Base-by-base conservation (phyloP, 2,113 vertebrate species). In the Bufo gargarizans region DNA sequence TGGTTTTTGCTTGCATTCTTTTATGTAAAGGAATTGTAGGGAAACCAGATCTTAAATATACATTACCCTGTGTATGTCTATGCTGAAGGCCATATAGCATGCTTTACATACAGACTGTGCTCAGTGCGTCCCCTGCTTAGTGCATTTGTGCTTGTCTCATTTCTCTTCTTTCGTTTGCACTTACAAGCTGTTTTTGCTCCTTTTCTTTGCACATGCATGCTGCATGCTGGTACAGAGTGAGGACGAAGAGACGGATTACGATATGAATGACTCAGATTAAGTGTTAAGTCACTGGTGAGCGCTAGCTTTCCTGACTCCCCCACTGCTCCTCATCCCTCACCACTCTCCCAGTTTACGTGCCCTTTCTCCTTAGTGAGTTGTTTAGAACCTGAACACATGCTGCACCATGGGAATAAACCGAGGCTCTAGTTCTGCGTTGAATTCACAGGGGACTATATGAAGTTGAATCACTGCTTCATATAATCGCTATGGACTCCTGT, bases 191-290 rank as follows among this genome's bases (percentile, higher is more conserved):
- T 63, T 85, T 88, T 43, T 91, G 89, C 86, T 91, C 89, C 91
- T 91, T 94, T 95, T 95, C 92, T 94, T 93, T 92, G 85, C 85
- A 90, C 93, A 93, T 92, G 83, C 90, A 81, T 65, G 85, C 86
- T 93, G 93, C 94, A 93, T 94, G 94, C 96, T 92, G 93, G 89
- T 89, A 95, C 96, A 97, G 96, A 97, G 96, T 90, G 94, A 96
- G 92, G 95, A 97, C 61, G 94, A 97, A 91, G 95, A 96, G 90
- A 95, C 92, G 90, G 95, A 97, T 96, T 96, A 93, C 93, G 94
- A 96, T 95, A 95, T 95, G 94, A 96, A 95, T 96, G 96, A 95
- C 94, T 97, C 96, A 96, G 96, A 96, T 97, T 96, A 95, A 95
- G 90, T 94, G 92, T 95, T 94, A 95, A 93, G 94, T 93, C 94